Base-by-base conservation (phyloP, 2,888 invertebrate species). In the Chymomyza caudatula region DNA sequence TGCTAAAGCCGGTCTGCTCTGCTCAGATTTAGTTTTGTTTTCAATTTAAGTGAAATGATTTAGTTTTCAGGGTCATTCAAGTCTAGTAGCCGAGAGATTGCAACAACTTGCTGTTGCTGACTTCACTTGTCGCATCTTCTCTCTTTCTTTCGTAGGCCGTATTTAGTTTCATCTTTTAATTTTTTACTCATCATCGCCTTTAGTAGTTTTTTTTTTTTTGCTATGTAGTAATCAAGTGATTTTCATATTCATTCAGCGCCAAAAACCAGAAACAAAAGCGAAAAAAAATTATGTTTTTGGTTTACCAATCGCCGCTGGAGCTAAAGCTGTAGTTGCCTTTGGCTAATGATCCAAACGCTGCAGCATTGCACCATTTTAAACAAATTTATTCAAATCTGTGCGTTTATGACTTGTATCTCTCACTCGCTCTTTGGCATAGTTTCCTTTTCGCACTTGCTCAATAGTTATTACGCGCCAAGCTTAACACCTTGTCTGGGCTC, bases 181-280 rank as follows among this genome's bases (percentile, higher is more conserved):
- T 20, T 13, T 51, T 20, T 20, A 13, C 51, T 51, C 20, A 20
- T 20, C 20, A 20, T 17, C 3, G 51, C 20, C 17, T 47, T 51
- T 51, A 25, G 52, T 68, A 37, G 60, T 47, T 58, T 54, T 51
- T 65, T 69, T 73, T 65, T 62, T 72, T 70, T 70, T 78, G 78
- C 23, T 63, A 69, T 80, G 85, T 75, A 79, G 85, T 77, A 80
- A 85, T 83, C 75, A 71, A 69, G 75, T 71, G 83, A 80, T 85
- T 71, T 85, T 80, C 77, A 79, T 73, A 82, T 80, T 85, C 83
- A 82, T 74, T 85, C 76, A 80, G 60, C 4, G 29, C 85, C 79
- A 81, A 81, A 56, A 60, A 51, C 19, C 20, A 51, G 22, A 51
- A 63, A 67, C 54, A 65, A 60, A 59, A 58, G 68, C 65, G 49